Percentiles rank a stretch among this genome's conserved stretches.
phyloP scores from a whole-genome alignment of 2,113 vertebrate species.

The Hiodon alosoides region DNA sequence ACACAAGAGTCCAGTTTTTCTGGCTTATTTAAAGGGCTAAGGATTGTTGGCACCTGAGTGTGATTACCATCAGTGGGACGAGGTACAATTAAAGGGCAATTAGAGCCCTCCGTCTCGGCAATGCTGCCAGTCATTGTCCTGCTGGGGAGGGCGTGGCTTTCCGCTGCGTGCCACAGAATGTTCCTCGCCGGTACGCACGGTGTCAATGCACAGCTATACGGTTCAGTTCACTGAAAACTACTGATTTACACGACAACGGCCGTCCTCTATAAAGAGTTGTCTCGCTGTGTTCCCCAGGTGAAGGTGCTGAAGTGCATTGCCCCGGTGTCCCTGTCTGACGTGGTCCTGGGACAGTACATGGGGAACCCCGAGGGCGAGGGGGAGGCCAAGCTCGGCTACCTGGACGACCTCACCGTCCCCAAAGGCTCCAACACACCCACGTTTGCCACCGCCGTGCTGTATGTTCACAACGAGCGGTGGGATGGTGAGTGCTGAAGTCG shows the following conservation, averaged over 20 bases:
- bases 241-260: not conserved
- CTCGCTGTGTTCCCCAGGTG: slow-evolving; percentile 59
- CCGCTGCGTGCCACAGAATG: too few relatives aligned
- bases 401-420: slow-evolving; percentile 82
- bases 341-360: slow-evolving; percentile 82
- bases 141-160: too few relatives aligned
- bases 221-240: not conserved
- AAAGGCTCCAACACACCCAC: slow-evolving; percentile 79
- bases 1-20: too few relatives aligned
- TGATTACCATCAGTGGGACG: too few relatives aligned
- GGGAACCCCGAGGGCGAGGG: slow-evolving; percentile 74
- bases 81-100: too few relatives aligned
- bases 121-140: too few relatives aligned
- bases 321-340: slow-evolving; percentile 59
- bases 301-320: slow-evolving; percentile 82
- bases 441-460: slow-evolving; percentile 73
- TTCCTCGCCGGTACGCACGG: too few relatives aligned
- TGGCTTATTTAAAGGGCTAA: too few relatives aligned
- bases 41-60: too few relatives aligned
- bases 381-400: slow-evolving; percentile 74
- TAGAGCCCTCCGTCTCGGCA: too few relatives aligned
- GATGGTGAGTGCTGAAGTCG: slow-evolving; percentile 62
- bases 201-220: too few relatives aligned
- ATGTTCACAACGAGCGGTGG: slow-evolving; percentile 85
- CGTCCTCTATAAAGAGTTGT: not conserved